These are phyloP conservation scores for Anguilla marmorata DNA, from an alignment of 2,797 vertebrate genomes.

Conservation along the genomic window DNA sequence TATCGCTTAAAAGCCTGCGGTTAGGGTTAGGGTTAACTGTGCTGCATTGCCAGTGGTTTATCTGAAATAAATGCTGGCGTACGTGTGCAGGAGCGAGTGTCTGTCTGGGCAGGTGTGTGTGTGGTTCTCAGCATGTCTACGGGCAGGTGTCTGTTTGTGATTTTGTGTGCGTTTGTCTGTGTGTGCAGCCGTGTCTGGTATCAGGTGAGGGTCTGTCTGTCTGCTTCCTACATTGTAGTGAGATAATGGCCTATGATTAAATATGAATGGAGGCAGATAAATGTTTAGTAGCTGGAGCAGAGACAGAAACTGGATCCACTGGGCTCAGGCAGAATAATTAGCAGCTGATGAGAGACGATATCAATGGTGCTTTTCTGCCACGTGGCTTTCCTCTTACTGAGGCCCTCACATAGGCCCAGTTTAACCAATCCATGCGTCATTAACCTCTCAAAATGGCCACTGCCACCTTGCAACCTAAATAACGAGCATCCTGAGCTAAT, in stretches of 20 bases:
- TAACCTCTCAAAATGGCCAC: constrained; percentile 64
- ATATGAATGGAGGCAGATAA: constrained; percentile 75
- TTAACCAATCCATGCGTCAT: constrained; percentile 63
- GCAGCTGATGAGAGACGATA: constrained; percentile 74
- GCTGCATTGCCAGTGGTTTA: constrained; percentile 59
- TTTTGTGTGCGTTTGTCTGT: constrained; percentile 39
- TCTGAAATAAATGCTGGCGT: constrained; percentile 11
- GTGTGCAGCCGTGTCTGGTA: constrained; percentile 56
- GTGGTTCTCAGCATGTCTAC: constrained; percentile 1
- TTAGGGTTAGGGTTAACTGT: no score
- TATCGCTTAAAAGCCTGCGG: constrained; percentile 61
- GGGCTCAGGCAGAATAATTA: constrained; percentile 73
- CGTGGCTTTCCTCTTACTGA: constrained; percentile 55
- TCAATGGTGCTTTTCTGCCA: constrained; percentile 62
- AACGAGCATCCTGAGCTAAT: not conserved
- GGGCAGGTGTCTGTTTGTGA: constrained; percentile 28
- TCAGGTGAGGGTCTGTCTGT: constrained; percentile 69
- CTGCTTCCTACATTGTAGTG: constrained; percentile 73
- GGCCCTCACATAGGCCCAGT: constrained; percentile 50
- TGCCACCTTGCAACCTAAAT: not conserved
- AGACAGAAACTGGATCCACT: constrained; percentile 72
- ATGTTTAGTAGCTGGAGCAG: constrained; percentile 76
- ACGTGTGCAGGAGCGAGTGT: constrained; percentile 37
- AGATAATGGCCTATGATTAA: constrained; percentile 79
- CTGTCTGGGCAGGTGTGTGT: constrained; percentile 33